Conservation (phyloP, 2,888 invertebrate species). For the Oscheius sp. region DNA sequence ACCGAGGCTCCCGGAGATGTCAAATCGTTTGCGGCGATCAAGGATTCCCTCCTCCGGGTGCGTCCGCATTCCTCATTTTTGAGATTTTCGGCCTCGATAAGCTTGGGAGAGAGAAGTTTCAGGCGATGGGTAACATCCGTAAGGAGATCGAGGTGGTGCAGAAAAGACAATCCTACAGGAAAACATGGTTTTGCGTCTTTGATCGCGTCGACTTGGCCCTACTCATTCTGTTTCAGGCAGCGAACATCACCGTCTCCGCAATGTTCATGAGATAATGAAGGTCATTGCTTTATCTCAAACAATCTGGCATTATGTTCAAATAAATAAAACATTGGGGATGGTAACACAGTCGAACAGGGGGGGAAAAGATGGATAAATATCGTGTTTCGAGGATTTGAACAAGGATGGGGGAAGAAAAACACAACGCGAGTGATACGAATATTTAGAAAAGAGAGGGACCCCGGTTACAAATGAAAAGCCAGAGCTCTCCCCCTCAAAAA, state of each 20-base stretch:
- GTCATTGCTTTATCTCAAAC: constrained; percentile 25
- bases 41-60: constrained; percentile 24
- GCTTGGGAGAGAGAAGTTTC: constrained; percentile 3
- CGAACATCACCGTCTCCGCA: constrained; percentile 37
- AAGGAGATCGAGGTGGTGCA: constrained; percentile 21
- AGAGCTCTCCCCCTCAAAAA: background rate
- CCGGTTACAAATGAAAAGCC: background rate
- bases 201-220: constrained; percentile 34
- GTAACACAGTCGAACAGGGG: constrained; percentile 37
- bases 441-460: constrained; percentile 16
- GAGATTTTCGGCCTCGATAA: background rate
- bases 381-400: constrained; percentile 5
- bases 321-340: constrained; percentile 26
- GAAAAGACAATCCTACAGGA: constrained; percentile 1
- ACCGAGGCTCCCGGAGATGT: constrained; percentile 5
- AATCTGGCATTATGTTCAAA: constrained; percentile 31
- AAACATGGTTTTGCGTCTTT: constrained; percentile 35
- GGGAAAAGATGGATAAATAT: constrained; percentile 18
- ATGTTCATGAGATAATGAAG: constrained; percentile 38
- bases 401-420: constrained; percentile 6
- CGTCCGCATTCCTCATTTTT: constrained; percentile 1
- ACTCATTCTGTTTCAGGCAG: constrained; percentile 34
- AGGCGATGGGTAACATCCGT: constrained; percentile 24
- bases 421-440: constrained; percentile 38
- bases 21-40: constrained; percentile 10